Evolutionary conservation across 2,113 vertebrate species (phyloP).

Genomic region (Planiliza haematocheilus): DNA sequence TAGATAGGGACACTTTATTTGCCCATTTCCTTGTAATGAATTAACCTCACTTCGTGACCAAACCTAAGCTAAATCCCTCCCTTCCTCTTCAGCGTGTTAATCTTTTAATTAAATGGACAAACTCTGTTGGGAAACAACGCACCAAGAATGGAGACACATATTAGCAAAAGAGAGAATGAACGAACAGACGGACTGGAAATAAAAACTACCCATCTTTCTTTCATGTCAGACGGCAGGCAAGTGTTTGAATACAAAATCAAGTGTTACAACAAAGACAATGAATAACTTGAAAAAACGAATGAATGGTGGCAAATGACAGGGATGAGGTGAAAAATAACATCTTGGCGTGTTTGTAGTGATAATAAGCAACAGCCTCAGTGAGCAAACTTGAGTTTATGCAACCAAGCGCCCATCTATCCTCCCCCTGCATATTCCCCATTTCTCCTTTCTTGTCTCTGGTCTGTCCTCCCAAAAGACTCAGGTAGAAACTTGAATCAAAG

Average conservation of each 20-base stretch:
- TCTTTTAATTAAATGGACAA: slow-evolving; percentile 75
- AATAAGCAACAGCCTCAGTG: slow-evolving; percentile 25
- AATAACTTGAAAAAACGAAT: slow-evolving; percentile 31
- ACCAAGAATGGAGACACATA: slow-evolving; percentile 50
- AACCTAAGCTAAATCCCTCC: slow-evolving; percentile 69
- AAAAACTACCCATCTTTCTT: slow-evolving; percentile 37
- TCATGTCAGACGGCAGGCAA: slow-evolving; percentile 8
- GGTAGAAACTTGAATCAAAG: slow-evolving; percentile 45
- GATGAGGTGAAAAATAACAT: slow-evolving; percentile 21
- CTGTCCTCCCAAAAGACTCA: slow-evolving; percentile 32
- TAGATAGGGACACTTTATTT: slow-evolving; percentile 55
- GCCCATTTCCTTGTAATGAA: slow-evolving; percentile 64
- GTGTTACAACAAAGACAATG: not conserved
- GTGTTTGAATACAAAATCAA: slow-evolving; percentile 32
- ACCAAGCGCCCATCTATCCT: slow-evolving; percentile 36
- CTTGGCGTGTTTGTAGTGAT: slow-evolving; percentile 16
- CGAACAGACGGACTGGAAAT: slow-evolving; percentile 13
- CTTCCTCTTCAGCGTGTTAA: slow-evolving; percentile 70
- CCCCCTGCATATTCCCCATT: slow-evolving; percentile 5
- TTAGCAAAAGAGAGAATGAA: slow-evolving; percentile 21
- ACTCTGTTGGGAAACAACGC: slow-evolving; percentile 58
- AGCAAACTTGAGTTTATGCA: slow-evolving; percentile 35
- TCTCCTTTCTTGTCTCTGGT: slow-evolving; percentile 12
- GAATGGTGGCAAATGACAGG: slow-evolving; percentile 8
- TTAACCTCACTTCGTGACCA: slow-evolving; percentile 55